phyloP scores from a whole-genome alignment of 2,797 vertebrate genomes.

The Parotocinclus haroldoi region DNA sequence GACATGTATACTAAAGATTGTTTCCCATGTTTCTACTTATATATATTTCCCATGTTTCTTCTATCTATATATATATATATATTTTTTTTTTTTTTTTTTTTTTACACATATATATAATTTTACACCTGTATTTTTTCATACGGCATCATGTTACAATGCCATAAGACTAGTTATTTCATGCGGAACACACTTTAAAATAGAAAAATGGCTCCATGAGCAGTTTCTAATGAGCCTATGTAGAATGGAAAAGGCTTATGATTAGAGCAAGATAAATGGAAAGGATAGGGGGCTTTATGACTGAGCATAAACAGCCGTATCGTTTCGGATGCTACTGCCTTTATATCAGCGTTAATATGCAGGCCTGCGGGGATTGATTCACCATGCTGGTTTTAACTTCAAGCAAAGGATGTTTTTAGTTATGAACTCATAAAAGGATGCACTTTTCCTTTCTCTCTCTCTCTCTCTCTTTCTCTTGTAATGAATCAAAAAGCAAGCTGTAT shows the following conservation, averaged over 20 bases:
- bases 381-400: constrained; percentile 46
- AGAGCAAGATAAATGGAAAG: constrained; percentile 32
- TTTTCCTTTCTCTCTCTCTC: not conserved
- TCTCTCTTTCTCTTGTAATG: not conserved
- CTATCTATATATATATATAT: no score
- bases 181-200: not conserved
- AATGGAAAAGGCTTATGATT: constrained; percentile 14
- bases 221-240: constrained; percentile 23
- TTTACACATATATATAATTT: no score
- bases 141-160: no score
- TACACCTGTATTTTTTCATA: no score
- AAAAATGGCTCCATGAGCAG: constrained; percentile 14
- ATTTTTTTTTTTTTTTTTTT: no score
- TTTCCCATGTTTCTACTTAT: no score
- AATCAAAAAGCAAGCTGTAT: constrained; percentile 49
- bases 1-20: no score
- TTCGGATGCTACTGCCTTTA: constrained; percentile 34
- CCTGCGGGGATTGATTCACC: constrained; percentile 28
- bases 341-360: constrained; percentile 41
- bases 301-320: constrained; percentile 39
- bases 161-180: not conserved
- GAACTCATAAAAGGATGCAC: constrained; percentile 41
- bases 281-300: constrained; percentile 24
- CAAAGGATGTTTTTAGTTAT: constrained; percentile 38
- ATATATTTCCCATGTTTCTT: no score